Evolutionary conservation across 2,888 invertebrate genomes (phyloP).

Genomic region (Noctua fimbriata): DNA sequence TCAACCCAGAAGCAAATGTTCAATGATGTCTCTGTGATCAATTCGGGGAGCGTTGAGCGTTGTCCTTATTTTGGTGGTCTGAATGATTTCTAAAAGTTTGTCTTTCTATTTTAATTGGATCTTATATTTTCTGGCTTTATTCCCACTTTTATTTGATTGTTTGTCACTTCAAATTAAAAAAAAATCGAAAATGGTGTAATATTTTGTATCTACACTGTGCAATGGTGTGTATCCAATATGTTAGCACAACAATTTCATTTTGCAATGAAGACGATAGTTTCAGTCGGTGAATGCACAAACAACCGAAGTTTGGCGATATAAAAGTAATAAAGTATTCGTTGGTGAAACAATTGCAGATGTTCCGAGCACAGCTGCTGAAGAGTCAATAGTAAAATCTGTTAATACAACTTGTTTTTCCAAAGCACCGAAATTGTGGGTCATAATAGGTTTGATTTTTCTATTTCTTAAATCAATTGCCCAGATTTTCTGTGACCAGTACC

Average conservation of each 20-base stretch:
- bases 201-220: neutral
- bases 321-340: conserved; percentile 5
- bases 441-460: neutral
- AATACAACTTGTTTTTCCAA: neutral
- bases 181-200: no score
- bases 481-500: no score
- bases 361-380: conserved; percentile 1
- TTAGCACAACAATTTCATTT: conserved; percentile 14
- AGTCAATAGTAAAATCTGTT: conserved; percentile 1
- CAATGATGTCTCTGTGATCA: no score
- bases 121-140: neutral
- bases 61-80: no score
- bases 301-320: conserved; percentile 19
- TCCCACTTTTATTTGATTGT: neutral
- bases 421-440: neutral
- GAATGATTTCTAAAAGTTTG: no score
- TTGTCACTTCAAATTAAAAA: neutral
- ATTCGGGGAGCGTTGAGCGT: no score
- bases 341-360: conserved; percentile 9
- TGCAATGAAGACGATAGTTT: conserved; percentile 24
- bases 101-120: no score
- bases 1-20: no score
- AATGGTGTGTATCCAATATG: neutral
- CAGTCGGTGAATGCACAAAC: conserved; percentile 14
- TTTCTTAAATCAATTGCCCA: no score